Evolutionary conservation across 2,797 vertebrate species (phyloP).

Genomic region (Emys orbicularis): DNA sequence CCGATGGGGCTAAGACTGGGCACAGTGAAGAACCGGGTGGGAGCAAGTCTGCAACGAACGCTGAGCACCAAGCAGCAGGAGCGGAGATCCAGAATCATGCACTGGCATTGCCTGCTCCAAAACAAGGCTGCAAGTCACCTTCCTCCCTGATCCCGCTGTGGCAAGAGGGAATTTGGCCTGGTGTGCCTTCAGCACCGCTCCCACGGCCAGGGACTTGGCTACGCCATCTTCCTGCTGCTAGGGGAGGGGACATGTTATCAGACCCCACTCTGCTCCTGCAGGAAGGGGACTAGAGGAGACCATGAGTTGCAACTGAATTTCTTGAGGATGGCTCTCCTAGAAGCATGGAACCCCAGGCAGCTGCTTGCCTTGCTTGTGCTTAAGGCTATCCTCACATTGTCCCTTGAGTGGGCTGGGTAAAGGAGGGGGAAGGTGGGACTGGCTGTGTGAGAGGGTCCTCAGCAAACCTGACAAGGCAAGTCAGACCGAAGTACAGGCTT

Average conservation of each 20-base stretch:
- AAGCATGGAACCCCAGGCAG: not conserved
- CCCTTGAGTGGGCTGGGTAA: rapidly evolving
- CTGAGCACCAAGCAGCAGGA: not conserved
- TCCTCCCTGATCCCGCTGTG: not conserved
- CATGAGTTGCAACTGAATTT: not conserved
- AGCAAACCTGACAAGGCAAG: not conserved
- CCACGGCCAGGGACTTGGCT: not conserved
- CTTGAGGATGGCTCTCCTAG: not conserved
- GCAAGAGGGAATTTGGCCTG: not conserved
- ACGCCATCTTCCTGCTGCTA: not conserved
- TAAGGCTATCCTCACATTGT: rapidly evolving
- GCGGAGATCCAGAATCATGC: not conserved
- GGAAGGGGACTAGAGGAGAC: not conserved
- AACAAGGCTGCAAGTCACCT: not conserved
- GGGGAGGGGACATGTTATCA: not conserved
- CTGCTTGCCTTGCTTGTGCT: not conserved
- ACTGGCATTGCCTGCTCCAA: not conserved
- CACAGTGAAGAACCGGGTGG: not conserved
- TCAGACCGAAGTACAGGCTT: rapidly evolving
- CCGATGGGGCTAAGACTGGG: not conserved
- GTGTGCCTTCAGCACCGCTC: not conserved
- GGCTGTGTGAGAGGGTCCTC: rapidly evolving
- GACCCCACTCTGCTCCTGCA: not conserved
- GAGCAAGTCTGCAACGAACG: not conserved
- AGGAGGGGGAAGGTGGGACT: not conserved